Percentiles rank a stretch among this genome's conserved stretches.
Evolutionary conservation across 1,140 invertebrate genomes (phyloP).

Genomic region (Antheraea pernyi): DNA sequence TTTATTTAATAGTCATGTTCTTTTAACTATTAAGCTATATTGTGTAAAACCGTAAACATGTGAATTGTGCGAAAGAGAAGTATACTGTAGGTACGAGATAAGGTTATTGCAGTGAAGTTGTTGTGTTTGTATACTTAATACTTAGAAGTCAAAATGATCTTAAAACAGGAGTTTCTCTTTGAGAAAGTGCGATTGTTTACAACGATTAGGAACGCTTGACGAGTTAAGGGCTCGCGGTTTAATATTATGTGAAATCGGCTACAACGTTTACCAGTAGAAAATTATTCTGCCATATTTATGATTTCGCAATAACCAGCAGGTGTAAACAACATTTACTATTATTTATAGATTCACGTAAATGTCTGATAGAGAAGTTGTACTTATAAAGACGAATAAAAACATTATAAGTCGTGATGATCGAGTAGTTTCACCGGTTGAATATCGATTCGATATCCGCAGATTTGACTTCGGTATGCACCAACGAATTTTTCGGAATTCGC

Average conservation of each 20-base stretch:
- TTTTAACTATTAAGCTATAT: too few relatives aligned
- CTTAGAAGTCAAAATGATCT: conserved; percentile 8
- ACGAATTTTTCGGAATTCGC: too few relatives aligned
- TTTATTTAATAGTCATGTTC: too few relatives aligned
- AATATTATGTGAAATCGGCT: conserved; percentile 53
- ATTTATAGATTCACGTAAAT: too few relatives aligned
- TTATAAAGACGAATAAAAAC: too few relatives aligned
- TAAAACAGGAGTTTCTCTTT: conserved; percentile 34
- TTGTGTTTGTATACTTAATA: conserved; percentile 16
- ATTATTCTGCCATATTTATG: conserved; percentile 19
- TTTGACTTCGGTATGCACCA: too few relatives aligned
- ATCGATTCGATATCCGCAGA: too few relatives aligned
- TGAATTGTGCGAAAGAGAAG: background rate
- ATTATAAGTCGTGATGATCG: too few relatives aligned
- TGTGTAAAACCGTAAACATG: too few relatives aligned
- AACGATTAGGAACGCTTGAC: conserved; percentile 42
- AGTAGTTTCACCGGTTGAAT: too few relatives aligned
- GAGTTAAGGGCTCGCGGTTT: conserved; percentile 31
- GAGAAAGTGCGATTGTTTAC: conserved; percentile 56
- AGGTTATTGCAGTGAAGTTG: background rate
- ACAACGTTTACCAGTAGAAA: conserved; percentile 27
- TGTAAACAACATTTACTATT: background rate
- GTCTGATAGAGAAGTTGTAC: too few relatives aligned
- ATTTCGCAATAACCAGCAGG: background rate
- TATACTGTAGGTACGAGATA: background rate